Evolutionary conservation across 2,888 invertebrate genomes (phyloP).

Genomic region (Pseudococcus jackbeardsleyi): DNA sequence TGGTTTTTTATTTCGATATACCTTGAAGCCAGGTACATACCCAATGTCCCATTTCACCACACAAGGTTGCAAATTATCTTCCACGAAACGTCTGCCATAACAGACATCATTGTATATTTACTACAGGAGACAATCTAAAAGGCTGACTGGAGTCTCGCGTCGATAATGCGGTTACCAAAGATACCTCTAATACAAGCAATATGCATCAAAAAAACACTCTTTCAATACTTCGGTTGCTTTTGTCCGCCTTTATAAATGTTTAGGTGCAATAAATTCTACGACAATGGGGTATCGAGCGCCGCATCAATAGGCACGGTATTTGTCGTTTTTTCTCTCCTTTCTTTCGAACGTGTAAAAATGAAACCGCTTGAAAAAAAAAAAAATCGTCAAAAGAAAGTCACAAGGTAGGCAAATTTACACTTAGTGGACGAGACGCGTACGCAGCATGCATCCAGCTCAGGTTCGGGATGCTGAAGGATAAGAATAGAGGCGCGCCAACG

Average conservation of each 20-base stretch:
- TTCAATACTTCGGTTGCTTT: neutral
- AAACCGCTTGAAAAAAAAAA: slow-evolving; percentile 21
- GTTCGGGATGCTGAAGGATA: neutral
- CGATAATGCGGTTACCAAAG: slow-evolving; percentile 17
- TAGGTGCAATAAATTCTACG: neutral
- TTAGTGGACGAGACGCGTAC: neutral
- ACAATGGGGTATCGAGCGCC: neutral
- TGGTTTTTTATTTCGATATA: no score
- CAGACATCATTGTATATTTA: neutral
- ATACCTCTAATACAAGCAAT: neutral
- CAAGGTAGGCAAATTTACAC: slow-evolving; percentile 10
- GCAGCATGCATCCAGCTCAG: neutral
- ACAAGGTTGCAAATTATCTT: neutral
- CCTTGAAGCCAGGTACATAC: no score
- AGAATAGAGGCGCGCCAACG: neutral
- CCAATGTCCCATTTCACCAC: no score
- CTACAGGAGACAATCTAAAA: neutral
- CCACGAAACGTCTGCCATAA: neutral
- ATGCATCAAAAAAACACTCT: neutral
- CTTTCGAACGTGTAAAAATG: neutral
- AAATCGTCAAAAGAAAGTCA: neutral
- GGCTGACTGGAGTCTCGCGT: neutral
- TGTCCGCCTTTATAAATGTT: neutral
- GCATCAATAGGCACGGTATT: neutral
- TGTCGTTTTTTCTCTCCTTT: neutral